Evolutionary conservation across 2,888 invertebrate species (phyloP).

Genomic region (Nephrocerus scutellatus): DNA sequence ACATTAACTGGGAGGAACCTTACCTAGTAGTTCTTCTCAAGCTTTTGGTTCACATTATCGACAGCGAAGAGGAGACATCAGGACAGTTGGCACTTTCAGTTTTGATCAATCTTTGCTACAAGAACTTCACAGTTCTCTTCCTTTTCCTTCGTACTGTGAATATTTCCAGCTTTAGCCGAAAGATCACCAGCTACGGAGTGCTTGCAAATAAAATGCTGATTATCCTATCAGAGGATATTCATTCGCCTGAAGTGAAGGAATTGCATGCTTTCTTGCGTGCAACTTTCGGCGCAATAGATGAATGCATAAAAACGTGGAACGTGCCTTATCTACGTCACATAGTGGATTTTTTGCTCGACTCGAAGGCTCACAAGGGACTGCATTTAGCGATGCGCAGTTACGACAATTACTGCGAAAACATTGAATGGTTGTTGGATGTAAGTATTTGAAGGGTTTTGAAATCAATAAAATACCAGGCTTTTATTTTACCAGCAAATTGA

Average conservation of each 20-base stretch:
- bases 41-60: conserved; percentile 60
- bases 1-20: conserved; percentile 73
- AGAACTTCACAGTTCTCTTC: conserved; percentile 68
- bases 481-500: conserved; percentile 29
- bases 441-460: conserved; percentile 15
- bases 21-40: conserved; percentile 62
- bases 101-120: conserved; percentile 71
- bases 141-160: conserved; percentile 65
- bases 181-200: conserved; percentile 39
- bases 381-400: conserved; percentile 39
- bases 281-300: conserved; percentile 34
- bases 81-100: conserved; percentile 57
- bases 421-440: conserved; percentile 39
- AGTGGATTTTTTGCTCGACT: conserved; percentile 39
- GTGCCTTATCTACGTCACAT: conserved; percentile 42
- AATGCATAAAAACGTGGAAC: conserved; percentile 39
- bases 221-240: conserved; percentile 42
- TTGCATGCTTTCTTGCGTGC: conserved; percentile 38
- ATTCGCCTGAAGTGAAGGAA: conserved; percentile 35
- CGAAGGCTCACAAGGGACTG: conserved; percentile 33
- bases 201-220: conserved; percentile 44
- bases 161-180: conserved; percentile 37
- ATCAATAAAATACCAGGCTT: neutral
- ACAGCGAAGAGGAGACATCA: conserved; percentile 26
- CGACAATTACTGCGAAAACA: conserved; percentile 34